These are phyloP conservation scores for Drosophila aldrichi DNA, from an alignment of 2,888 invertebrate genomes.

Conservation along the genomic window DNA sequence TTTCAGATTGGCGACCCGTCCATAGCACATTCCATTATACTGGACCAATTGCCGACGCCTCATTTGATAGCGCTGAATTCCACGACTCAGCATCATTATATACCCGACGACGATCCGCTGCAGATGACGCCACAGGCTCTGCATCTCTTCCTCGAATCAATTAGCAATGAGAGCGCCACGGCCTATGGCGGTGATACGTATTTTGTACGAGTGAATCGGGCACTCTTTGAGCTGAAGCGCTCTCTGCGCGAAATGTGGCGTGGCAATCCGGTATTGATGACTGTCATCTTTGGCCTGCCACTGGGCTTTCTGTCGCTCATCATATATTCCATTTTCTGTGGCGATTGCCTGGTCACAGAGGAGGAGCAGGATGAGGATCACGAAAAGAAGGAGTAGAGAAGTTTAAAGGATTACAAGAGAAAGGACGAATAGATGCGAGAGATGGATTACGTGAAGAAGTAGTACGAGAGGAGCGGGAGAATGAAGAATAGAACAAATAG, in stretches of 20 bases:
- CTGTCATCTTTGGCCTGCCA: constrained; percentile 97
- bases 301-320: constrained; percentile 96
- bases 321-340: constrained; percentile 97
- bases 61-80: constrained; percentile 96
- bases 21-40: constrained; percentile 96
- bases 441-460: background rate
- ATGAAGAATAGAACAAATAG: background rate
- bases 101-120: constrained; percentile 93
- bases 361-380: constrained; percentile 88
- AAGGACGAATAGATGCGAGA: background rate
- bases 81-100: constrained; percentile 95
- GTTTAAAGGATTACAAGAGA: background rate
- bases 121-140: constrained; percentile 91
- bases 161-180: constrained; percentile 91
- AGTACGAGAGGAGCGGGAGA: too few relatives aligned
- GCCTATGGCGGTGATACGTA: constrained; percentile 94
- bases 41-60: constrained; percentile 93
- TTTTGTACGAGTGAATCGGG: constrained; percentile 91
- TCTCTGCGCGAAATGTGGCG: constrained; percentile 94
- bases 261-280: constrained; percentile 96
- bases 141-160: constrained; percentile 84
- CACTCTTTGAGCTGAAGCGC: constrained; percentile 93
- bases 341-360: constrained; percentile 96
- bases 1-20: constrained; percentile 92
- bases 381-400: constrained; percentile 85